Evolutionary conservation across 2,888 invertebrate genomes (phyloP).

Genomic region (Miltochrista miniata): DNA sequence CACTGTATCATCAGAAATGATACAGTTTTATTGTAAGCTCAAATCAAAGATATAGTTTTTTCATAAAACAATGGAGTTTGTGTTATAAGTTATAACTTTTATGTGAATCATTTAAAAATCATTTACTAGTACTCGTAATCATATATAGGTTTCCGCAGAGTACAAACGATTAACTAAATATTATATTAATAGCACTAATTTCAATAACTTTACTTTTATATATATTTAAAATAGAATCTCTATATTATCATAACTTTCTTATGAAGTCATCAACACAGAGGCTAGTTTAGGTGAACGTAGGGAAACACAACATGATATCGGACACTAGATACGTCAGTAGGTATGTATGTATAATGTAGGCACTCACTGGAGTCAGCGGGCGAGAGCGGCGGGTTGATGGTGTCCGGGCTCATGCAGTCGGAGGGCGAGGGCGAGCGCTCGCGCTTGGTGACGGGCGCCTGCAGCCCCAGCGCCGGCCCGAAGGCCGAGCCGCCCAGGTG

Average conservation of each 20-base stretch:
- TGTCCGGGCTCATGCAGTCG: slow-evolving; percentile 95
- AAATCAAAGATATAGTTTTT: neutral
- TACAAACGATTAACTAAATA: neutral
- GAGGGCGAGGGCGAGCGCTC: slow-evolving; percentile 94
- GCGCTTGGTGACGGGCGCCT: slow-evolving; percentile 90
- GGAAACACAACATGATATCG: neutral
- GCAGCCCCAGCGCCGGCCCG: slow-evolving; percentile 84
- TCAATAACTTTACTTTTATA: neutral
- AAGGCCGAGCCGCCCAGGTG: slow-evolving; percentile 86
- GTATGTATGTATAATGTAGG: neutral
- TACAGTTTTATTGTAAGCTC: neutral
- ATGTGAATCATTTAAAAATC: slow-evolving; percentile 1
- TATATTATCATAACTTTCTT: slow-evolving; percentile 6
- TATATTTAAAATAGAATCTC: neutral
- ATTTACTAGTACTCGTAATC: neutral
- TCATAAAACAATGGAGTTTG: slow-evolving; percentile 1
- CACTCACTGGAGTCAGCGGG: slow-evolving; percentile 95
- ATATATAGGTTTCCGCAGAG: neutral
- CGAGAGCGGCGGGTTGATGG: slow-evolving; percentile 94
- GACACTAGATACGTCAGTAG: neutral
- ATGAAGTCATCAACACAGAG: neutral
- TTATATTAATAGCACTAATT: neutral
- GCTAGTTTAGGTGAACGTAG: neutral
- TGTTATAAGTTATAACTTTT: no score
- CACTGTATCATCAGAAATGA: neutral